These are phyloP conservation scores for Epistrophella euchroma DNA, from an alignment of 2,888 invertebrate species.

Conservation along the genomic window DNA sequence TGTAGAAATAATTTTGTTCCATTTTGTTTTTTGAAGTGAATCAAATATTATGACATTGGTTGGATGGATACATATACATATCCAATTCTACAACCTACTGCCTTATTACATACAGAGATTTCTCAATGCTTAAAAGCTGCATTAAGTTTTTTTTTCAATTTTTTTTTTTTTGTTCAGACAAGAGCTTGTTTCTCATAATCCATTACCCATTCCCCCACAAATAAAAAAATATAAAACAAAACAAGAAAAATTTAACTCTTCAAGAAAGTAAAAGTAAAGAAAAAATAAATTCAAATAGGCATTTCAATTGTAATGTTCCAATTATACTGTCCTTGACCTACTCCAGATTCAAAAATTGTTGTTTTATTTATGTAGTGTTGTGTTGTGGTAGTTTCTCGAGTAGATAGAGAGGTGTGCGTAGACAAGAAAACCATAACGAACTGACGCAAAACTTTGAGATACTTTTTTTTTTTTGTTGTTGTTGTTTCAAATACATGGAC, in stretches of 20 bases:
- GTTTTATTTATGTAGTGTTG: constrained; percentile 37
- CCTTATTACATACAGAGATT: constrained; percentile 17
- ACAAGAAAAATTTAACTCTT: not conserved
- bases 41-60: constrained; percentile 35
- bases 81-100: not conserved
- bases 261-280: constrained; percentile 25
- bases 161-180: constrained; percentile 2
- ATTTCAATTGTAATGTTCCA: constrained; percentile 61
- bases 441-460: constrained; percentile 54
- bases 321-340: constrained; percentile 83
- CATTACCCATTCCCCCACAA: not conserved
- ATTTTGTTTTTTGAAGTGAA: constrained; percentile 16
- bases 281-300: constrained; percentile 21
- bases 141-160: constrained; percentile 8
- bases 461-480: constrained; percentile 14
- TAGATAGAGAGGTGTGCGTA: constrained; percentile 11
- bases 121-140: constrained; percentile 22
- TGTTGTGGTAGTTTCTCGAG: constrained; percentile 1
- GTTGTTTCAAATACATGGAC: constrained; percentile 12
- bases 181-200: constrained; percentile 2
- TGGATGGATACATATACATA: not conserved
- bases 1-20: constrained; percentile 41
- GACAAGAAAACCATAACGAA: constrained; percentile 47
- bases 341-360: constrained; percentile 79
- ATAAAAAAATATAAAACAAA: not conserved